These are phyloP conservation scores for Diplodus puntazzo DNA, from an alignment of 2,797 vertebrate genomes.

Conservation along the genomic window DNA sequence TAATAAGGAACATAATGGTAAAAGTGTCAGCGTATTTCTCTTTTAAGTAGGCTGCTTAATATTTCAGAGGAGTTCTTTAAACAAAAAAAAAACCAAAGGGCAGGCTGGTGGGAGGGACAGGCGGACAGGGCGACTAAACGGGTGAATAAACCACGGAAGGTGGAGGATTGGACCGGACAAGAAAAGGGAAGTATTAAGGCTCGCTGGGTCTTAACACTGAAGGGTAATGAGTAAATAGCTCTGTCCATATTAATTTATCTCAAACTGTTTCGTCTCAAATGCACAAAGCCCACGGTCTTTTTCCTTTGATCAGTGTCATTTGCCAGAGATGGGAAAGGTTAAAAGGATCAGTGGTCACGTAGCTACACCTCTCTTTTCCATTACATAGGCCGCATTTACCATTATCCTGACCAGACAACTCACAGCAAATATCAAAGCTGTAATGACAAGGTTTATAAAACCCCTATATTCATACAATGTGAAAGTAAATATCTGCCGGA, in stretches of 20 bases:
- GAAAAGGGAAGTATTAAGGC: constrained; percentile 55
- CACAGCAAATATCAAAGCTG: constrained; percentile 63
- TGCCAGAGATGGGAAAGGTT: constrained; percentile 73
- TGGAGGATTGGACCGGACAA: constrained; percentile 55
- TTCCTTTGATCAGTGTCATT: constrained; percentile 72
- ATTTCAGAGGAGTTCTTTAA: constrained; percentile 65
- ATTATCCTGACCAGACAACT: constrained; percentile 57
- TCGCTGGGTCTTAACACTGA: constrained; percentile 49
- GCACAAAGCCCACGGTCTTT: constrained; percentile 57
- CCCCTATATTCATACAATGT: constrained; percentile 52
- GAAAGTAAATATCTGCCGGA: constrained; percentile 59
- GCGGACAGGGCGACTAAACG: constrained; percentile 8
- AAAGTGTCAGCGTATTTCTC: constrained; percentile 33
- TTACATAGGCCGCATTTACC: constrained; percentile 60
- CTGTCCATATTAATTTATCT: constrained; percentile 78
- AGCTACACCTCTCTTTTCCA: constrained; percentile 51
- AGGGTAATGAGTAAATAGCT: constrained; percentile 77
- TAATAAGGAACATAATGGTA: constrained; percentile 31
- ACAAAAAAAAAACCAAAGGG: constrained; percentile 43
- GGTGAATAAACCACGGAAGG: constrained; percentile 36
- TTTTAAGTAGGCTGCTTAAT: constrained; percentile 53
- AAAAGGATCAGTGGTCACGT: constrained; percentile 76
- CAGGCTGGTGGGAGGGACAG: constrained; percentile 25
- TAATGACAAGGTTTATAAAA: constrained; percentile 71
- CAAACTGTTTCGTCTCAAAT: constrained; percentile 63